Evolutionary conservation across 2,113 vertebrate species (phyloP).

Genomic region (Heterocephalus glaber): DNA sequence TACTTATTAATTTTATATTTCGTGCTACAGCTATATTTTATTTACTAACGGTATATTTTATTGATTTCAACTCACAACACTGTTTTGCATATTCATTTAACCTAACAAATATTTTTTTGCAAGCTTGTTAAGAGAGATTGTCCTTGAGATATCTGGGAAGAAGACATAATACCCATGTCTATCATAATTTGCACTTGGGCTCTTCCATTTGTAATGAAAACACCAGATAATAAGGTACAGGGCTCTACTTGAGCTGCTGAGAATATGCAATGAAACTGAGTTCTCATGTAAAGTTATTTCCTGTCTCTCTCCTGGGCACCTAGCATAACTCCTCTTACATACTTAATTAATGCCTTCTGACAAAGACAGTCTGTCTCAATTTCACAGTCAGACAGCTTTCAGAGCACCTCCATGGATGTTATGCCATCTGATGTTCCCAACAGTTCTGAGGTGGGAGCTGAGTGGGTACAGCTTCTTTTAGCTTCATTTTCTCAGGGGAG

Average conservation of each 20-base stretch:
- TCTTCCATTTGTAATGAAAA: background rate
- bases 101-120: constrained; percentile 7
- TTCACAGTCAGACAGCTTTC: background rate
- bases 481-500: background rate
- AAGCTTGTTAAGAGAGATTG: background rate
- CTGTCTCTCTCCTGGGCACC: background rate
- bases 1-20: background rate
- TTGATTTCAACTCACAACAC: constrained; percentile 1
- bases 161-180: background rate
- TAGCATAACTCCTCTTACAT: background rate
- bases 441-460: background rate
- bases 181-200: background rate
- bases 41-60: constrained; percentile 42
- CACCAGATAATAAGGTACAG: background rate
- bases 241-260: background rate
- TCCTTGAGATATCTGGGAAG: constrained; percentile 13
- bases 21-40: constrained; percentile 4
- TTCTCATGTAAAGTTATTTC: background rate
- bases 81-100: background rate
- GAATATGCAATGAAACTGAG: background rate
- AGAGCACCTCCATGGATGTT: background rate
- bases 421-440: background rate
- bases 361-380: background rate
- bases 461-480: background rate
- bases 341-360: background rate